A percentile compares a stretch with the other conserved stretches of the same genome.
These are phyloP conservation scores for Sakesphorus luctuosus DNA, from an alignment of 2,113 vertebrate genomes.

Conservation along the genomic window DNA sequence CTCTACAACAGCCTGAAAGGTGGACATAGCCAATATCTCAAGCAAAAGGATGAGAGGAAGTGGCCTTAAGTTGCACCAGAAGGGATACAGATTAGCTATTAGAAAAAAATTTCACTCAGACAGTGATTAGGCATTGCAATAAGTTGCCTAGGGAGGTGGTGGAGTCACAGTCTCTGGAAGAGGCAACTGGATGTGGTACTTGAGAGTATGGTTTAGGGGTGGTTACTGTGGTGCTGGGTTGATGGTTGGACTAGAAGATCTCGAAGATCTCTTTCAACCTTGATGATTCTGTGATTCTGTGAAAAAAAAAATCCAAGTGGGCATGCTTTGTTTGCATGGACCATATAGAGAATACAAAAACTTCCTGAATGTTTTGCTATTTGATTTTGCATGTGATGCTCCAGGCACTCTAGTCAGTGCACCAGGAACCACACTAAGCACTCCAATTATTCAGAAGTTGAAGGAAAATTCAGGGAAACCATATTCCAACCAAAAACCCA, in stretches of 20 bases:
- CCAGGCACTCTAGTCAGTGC: neutral
- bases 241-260: neutral
- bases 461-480: neutral
- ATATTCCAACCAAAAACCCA: fast-evolving
- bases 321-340: neutral
- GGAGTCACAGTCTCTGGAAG: neutral
- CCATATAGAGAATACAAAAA: neutral
- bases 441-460: neutral
- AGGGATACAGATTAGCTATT: neutral
- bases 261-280: neutral
- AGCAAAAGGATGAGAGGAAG: neutral
- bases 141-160: neutral
- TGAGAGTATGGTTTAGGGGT: neutral
- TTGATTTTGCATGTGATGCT: neutral
- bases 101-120: neutral
- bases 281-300: neutral
- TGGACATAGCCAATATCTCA: neutral
- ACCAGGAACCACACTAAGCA: neutral
- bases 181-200: neutral
- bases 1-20: neutral
- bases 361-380: neutral
- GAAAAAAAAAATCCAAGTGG: neutral
- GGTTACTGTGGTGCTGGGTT: neutral
- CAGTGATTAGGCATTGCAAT: neutral
- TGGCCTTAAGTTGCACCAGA: neutral